A percentile compares a stretch with the other conserved stretches of the same genome.
phyloP scores from a whole-genome alignment of 2,888 invertebrate genomes.

The Dinocampus coccinellae region DNA sequence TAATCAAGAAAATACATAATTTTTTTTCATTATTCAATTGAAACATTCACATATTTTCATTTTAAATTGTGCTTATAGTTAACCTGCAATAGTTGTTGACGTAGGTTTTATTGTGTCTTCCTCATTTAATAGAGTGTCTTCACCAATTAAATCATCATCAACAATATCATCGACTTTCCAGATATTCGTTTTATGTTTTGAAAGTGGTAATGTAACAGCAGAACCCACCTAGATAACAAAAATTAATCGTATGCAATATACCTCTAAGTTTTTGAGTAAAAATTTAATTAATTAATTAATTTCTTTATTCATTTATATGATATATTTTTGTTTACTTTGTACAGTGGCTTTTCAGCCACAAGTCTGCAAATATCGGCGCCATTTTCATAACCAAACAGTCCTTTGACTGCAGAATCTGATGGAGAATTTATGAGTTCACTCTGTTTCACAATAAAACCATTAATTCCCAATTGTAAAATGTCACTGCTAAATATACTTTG shows the following conservation, averaged over 20 bases:
- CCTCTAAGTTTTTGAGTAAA: neutral
- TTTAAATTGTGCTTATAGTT: slow-evolving; percentile 25
- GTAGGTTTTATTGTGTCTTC: slow-evolving; percentile 91
- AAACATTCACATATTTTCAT: neutral
- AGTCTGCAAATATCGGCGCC: slow-evolving; percentile 52
- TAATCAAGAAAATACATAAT: slow-evolving; percentile 21
- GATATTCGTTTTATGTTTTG: slow-evolving; percentile 76
- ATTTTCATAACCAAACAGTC: slow-evolving; percentile 35
- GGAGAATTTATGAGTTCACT: slow-evolving; percentile 32
- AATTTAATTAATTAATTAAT: slow-evolving; percentile 1
- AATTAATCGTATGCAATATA: neutral
- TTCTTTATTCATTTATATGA: no score
- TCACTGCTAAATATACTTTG: slow-evolving; percentile 57
- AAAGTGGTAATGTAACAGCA: slow-evolving; percentile 72
- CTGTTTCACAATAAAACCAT: slow-evolving; percentile 73
- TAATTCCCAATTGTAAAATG: slow-evolving; percentile 73
- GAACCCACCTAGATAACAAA: slow-evolving; percentile 72
- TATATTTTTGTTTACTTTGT: slow-evolving; percentile 62
- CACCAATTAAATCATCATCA: slow-evolving; percentile 87
- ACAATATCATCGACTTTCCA: slow-evolving; percentile 80
- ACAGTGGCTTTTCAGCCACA: slow-evolving; percentile 59
- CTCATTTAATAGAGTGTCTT: slow-evolving; percentile 89
- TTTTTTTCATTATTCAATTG: no score
- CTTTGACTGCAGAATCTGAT: slow-evolving; percentile 35
- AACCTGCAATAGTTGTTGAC: slow-evolving; percentile 85